phyloP scores from a whole-genome alignment of 2,113 vertebrate genomes.

The Pseudolaguvia tuberculata region DNA sequence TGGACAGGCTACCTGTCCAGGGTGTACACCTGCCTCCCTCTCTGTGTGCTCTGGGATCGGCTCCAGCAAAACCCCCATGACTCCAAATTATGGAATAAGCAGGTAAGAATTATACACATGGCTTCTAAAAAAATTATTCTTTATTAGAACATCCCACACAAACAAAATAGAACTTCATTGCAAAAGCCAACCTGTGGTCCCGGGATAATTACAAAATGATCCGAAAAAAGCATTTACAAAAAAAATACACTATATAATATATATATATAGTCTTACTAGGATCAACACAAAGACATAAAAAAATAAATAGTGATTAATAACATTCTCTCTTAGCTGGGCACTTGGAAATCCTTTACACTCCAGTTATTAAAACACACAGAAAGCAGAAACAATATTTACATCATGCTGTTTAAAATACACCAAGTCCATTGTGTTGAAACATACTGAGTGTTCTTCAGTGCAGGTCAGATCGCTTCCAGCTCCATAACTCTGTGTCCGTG shows the following conservation, averaged over 20 bases:
- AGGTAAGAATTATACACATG: background rate
- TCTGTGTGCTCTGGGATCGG: too few species aligned
- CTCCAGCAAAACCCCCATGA: too few species aligned
- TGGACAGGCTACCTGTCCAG: too few species aligned
- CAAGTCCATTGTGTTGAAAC: constrained; percentile 22
- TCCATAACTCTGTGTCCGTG: background rate
- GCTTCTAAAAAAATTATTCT: constrained; percentile 30
- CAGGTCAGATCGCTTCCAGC: constrained; percentile 6
- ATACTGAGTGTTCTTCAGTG: constrained; percentile 23
- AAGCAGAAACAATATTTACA: constrained; percentile 39
- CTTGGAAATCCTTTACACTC: constrained; percentile 21
- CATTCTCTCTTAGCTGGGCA: constrained; percentile 33
- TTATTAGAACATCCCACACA: constrained; percentile 42
- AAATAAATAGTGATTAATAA: constrained; percentile 46
- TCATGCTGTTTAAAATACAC: constrained; percentile 40
- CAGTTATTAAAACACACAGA: constrained; percentile 19
- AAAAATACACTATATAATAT: constrained; percentile 47
- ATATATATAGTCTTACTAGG: constrained; percentile 39
- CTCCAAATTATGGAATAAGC: too few species aligned
- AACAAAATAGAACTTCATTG: constrained; percentile 47
- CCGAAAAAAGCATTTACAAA: constrained; percentile 47
- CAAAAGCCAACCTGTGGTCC: constrained; percentile 46
- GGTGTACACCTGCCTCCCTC: too few species aligned
- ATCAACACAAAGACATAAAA: constrained; percentile 39
- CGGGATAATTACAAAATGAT: constrained; percentile 46